Evolutionary conservation across 1,140 invertebrate genomes (phyloP), one percentile per base, ranked within the genome.

Genomic region (Rhizoglyphus robini): DNA sequence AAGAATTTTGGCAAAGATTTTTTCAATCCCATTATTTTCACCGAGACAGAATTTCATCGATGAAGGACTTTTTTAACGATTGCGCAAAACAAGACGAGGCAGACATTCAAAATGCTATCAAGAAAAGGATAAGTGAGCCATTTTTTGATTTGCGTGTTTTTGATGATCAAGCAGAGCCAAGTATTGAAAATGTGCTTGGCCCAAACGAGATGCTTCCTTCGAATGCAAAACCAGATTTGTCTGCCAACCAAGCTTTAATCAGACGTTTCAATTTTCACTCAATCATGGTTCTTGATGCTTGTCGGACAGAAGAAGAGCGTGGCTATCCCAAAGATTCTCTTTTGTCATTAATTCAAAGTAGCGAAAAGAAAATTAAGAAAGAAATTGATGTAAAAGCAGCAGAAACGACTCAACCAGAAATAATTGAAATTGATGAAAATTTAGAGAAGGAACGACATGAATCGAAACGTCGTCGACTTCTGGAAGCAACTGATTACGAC

Each of bases 11-110:
- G 96, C 95, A 90, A 13, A 90, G 95, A 71, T 99, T 99, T 78
- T 99, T 99, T 79, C 95, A 99, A 75, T 98, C 94, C 23, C 95
- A 99, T 81, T 99, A 99, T 80, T 99, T 98, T 83, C 94, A 99
- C 80, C 83, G 92, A 68, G 96, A 99, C 79, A 83, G 94, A 60
- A 88, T 91, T 31, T 69, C 69, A 47, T 67, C 66, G 1, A 51
- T 23, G n/a, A 75, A 76, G 75, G 90, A 97, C 78, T 79, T 97
- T 47, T 98, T 98, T 75, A 88, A 89, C 29, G 93, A 97, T 77
- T 97, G 93, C 82, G 91, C 91, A 69, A 93, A 94, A 81, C 83
- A 88, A 71, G 93, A 97, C 76, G 93, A 96, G 74, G 85, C 89
- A 77, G 84, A 88, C 70, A 79, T 90, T 67, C 84, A 84, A 69